These are phyloP conservation scores for Mesocricetus auratus DNA, from an alignment of 2,113 vertebrate genomes.

Conservation along the genomic window DNA sequence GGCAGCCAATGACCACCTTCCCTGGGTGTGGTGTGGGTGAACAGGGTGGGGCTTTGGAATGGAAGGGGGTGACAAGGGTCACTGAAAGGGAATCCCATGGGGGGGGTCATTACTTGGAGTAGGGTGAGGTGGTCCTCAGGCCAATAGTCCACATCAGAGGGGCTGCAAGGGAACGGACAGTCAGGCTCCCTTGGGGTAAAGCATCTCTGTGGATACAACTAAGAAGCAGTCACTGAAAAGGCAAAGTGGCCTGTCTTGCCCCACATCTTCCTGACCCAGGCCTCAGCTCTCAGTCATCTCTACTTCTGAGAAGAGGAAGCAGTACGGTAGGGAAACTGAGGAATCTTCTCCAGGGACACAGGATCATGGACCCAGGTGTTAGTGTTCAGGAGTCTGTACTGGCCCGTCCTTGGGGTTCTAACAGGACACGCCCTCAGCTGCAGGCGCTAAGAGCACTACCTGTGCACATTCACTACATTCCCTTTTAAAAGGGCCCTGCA, in stretches of 20 bases:
- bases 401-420: too few relatives aligned
- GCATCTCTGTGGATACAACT: too few relatives aligned
- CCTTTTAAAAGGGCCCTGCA: too few relatives aligned
- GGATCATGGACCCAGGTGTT: not conserved
- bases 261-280: not conserved
- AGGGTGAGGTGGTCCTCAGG: not conserved
- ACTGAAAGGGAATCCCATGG: rapidly evolving
- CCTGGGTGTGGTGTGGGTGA: rapidly evolving
- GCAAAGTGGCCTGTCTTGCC: not conserved
- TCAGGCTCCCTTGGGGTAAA: not conserved
- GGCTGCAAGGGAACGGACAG: not conserved
- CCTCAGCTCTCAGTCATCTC: rapidly evolving
- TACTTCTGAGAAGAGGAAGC: not conserved
- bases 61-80: rapidly evolving
- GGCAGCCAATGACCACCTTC: not conserved
- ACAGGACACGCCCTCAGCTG: too few relatives aligned
- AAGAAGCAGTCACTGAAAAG: not conserved
- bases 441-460: too few relatives aligned
- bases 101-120: rapidly evolving
- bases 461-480: too few relatives aligned
- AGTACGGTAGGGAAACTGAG: not conserved
- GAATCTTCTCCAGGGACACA: rapidly evolving
- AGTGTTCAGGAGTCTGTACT: too few relatives aligned
- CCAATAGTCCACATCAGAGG: not conserved
- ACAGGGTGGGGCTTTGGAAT: rapidly evolving